phyloP scores from a whole-genome alignment of 2,113 vertebrate species.

The Cinclus mexicanus region DNA sequence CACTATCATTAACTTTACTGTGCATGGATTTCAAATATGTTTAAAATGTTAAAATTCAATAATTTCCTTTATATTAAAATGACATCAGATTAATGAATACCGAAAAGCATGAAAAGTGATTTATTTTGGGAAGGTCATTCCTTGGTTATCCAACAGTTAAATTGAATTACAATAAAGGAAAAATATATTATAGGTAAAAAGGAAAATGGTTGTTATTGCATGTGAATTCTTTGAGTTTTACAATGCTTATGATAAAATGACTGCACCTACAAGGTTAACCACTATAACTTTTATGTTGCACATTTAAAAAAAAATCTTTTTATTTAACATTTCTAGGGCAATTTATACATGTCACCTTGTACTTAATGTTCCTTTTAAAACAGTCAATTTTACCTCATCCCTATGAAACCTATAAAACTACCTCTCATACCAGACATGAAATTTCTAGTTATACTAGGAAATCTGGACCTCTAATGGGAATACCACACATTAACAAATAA shows the following conservation, averaged over 20 bases:
- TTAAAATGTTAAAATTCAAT: constrained; percentile 40
- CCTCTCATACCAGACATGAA: not conserved
- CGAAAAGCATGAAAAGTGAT: constrained; percentile 28
- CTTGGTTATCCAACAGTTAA: constrained; percentile 11
- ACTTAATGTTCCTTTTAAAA: constrained; percentile 47
- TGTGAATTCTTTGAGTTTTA: constrained; percentile 35
- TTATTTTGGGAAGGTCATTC: constrained; percentile 44
- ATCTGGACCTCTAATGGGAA: not conserved
- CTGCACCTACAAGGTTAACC: constrained; percentile 21
- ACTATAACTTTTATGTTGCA: constrained; percentile 38
- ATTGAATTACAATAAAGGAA: not conserved
- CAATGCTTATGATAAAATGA: constrained; percentile 28
- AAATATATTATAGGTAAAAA: constrained; percentile 47
- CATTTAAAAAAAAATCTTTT: not conserved
- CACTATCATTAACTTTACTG: not conserved
- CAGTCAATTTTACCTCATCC: not conserved
- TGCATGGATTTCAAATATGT: constrained; percentile 18
- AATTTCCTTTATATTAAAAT: not conserved
- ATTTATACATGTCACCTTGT: constrained; percentile 44
- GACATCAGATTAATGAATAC: constrained; percentile 32
- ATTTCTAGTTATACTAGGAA: not conserved
- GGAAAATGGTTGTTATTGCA: constrained; percentile 27
- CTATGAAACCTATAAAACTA: constrained; percentile 7
- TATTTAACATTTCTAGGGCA: constrained; percentile 27
- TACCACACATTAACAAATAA: not conserved